Evolutionary conservation across 2,113 vertebrate genomes (phyloP).

Genomic region (Anolis carolinensis): DNA sequence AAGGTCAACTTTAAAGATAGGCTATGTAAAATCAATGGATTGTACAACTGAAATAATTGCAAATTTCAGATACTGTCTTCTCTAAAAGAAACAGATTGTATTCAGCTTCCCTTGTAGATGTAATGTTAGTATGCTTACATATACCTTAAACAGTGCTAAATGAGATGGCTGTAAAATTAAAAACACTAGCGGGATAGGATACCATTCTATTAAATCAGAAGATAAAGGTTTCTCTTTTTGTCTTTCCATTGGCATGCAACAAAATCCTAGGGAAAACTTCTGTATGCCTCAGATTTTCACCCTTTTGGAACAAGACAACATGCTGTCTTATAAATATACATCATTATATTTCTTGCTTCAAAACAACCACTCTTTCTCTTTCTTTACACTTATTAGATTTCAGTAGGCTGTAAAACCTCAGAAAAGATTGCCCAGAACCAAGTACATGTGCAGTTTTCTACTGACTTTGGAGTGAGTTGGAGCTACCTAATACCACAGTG

Average conservation of each 20-base stretch:
- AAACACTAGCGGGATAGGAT: background rate
- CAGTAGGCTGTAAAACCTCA: slow-evolving; percentile 88
- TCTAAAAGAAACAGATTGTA: no score
- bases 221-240: background rate
- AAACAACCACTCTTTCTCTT: background rate
- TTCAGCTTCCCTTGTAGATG: no score
- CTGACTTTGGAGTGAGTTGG: slow-evolving; percentile 96
- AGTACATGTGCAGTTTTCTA: slow-evolving; percentile 93
- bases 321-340: background rate
- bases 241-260: background rate
- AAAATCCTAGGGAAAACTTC: background rate
- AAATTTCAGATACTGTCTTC: no score
- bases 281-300: background rate
- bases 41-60: no score
- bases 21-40: no score
- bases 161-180: background rate
- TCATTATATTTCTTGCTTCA: background rate
- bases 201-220: background rate
- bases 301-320: background rate
- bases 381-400: slow-evolving; percentile 78
- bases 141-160: background rate
- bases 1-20: no score
- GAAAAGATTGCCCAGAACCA: slow-evolving; percentile 90
- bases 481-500: slow-evolving; percentile 95
- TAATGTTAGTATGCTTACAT: background rate